A percentile compares a stretch with the other conserved stretches of the same genome.
Conservation (phyloP, 2,113 vertebrate genomes). For the Eudorcas thomsonii region DNA sequence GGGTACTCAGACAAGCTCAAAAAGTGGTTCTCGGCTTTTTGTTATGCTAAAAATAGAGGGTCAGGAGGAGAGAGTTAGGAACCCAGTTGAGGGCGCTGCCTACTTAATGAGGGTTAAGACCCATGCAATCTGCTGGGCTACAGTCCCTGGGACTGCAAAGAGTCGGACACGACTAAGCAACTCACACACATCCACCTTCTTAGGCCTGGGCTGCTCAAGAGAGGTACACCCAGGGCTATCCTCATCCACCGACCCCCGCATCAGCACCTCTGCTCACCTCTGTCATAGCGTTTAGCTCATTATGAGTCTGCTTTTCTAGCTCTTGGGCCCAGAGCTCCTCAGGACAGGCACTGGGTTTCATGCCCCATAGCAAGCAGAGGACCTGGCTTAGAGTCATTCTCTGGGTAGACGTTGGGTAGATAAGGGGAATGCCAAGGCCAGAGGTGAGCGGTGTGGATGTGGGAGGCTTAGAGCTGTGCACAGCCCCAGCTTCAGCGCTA, state of each 20-base stretch:
- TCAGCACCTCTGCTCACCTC: background rate
- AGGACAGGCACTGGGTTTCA: background rate
- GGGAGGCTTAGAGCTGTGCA: background rate
- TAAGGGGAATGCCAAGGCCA: background rate
- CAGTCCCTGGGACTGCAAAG: background rate
- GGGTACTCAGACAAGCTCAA: background rate
- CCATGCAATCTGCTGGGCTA: background rate
- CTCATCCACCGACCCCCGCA: background rate
- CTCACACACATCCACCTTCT: background rate
- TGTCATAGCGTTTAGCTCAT: rapidly evolving
- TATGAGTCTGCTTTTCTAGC: background rate
- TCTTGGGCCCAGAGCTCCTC: background rate
- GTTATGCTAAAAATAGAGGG: background rate
- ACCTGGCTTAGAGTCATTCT: background rate
- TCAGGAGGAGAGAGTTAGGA: background rate
- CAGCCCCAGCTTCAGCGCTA: background rate
- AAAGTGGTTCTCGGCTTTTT: background rate
- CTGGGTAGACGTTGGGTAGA: background rate
- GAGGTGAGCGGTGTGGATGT: background rate
- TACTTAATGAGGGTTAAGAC: background rate
- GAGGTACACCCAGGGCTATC: background rate
- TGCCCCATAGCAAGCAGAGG: background rate
- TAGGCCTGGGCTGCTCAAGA: background rate
- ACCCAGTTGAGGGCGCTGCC: background rate
- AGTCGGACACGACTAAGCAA: background rate